Evolutionary conservation across 2,113 vertebrate genomes (phyloP).

Genomic region (Anolis sagrei): DNA sequence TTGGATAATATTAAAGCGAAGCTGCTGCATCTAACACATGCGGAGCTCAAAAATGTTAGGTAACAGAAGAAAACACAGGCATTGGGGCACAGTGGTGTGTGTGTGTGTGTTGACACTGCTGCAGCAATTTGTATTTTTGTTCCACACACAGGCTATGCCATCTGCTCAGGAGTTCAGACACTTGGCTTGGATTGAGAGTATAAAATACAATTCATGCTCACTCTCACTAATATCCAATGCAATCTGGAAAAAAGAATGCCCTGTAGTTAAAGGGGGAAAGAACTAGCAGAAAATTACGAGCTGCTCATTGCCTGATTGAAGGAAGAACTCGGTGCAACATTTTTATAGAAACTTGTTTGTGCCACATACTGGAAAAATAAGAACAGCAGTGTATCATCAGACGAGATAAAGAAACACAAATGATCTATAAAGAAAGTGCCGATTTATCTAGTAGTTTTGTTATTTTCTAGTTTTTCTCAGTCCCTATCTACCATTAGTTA

Average conservation of each 20-base stretch:
- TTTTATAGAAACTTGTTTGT: neutral
- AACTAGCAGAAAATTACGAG: neutral
- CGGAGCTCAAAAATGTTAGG: neutral
- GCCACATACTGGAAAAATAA: neutral
- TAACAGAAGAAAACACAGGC: neutral
- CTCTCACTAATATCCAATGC: neutral
- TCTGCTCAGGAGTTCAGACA: neutral
- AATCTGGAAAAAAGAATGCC: neutral
- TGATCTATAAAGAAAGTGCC: neutral
- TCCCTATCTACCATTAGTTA: neutral
- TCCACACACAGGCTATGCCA: conserved; percentile 6
- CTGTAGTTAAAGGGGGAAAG: neutral
- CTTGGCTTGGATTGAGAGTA: neutral
- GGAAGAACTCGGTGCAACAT: neutral
- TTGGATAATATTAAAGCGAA: conserved; percentile 21
- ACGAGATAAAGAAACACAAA: neutral
- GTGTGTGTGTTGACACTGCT: neutral
- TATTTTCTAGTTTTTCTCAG: neutral
- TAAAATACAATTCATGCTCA: neutral
- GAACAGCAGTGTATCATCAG: neutral
- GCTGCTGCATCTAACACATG: neutral
- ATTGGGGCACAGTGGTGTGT: neutral
- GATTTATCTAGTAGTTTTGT: neutral
- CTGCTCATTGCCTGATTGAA: neutral
- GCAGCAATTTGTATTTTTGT: neutral